Evolutionary conservation across 2,888 invertebrate genomes (phyloP).

Genomic region (Chaetogeoica ovagalla): DNA sequence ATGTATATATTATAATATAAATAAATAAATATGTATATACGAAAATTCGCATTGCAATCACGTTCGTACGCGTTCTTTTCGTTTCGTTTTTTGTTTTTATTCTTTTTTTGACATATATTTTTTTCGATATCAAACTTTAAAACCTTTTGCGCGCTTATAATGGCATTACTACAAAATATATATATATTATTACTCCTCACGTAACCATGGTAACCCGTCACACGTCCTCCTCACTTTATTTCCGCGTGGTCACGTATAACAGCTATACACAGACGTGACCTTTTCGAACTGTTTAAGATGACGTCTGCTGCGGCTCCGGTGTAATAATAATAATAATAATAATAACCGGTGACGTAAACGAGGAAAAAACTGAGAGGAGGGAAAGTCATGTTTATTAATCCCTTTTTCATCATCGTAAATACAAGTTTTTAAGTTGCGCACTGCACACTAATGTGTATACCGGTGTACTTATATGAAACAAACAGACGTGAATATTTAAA

Average conservation of each 20-base stretch:
- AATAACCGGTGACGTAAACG: neutral
- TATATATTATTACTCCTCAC: neutral
- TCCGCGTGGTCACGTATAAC: neutral
- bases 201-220: conserved; percentile 11
- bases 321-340: conserved; percentile 4
- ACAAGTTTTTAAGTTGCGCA: too few species aligned
- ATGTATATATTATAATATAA: too few species aligned
- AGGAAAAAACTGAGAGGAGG: too few species aligned
- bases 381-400: too few species aligned
- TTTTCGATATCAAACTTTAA: neutral
- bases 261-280: neutral
- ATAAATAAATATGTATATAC: too few species aligned
- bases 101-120: conserved; percentile 3
- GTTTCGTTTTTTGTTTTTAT: too few species aligned
- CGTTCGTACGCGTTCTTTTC: neutral
- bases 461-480: too few species aligned
- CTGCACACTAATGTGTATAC: too few species aligned
- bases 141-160: neutral
- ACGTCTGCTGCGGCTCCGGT: neutral
- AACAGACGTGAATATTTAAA: too few species aligned
- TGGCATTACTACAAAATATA: conserved; percentile 2
- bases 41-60: neutral
- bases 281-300: conserved; percentile 21
- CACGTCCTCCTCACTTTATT: neutral
- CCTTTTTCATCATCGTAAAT: too few species aligned